Evolutionary conservation across 2,113 vertebrate genomes (phyloP).

Genomic region (Triplophysa dalaica): DNA sequence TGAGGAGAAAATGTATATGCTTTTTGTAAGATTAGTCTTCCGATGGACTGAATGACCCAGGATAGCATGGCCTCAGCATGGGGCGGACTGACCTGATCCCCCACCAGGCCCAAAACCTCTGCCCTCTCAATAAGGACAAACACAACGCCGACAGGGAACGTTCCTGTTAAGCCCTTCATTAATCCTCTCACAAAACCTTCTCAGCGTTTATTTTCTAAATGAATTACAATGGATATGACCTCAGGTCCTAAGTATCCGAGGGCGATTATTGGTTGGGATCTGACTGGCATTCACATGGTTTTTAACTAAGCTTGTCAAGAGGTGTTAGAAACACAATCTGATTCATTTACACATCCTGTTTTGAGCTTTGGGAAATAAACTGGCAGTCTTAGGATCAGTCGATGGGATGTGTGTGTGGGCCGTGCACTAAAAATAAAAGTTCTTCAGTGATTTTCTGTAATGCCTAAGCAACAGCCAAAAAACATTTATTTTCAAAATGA

Average conservation of each 20-base stretch:
- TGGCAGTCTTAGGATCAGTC: neutral
- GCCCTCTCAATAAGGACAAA: conserved; percentile 13
- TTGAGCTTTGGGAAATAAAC: neutral
- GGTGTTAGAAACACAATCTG: neutral
- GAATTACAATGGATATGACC: conserved; percentile 17
- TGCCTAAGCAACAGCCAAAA: neutral
- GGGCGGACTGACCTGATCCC: conserved; percentile 33
- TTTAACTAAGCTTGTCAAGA: neutral
- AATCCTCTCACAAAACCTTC: conserved; percentile 37
- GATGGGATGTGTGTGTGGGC: neutral
- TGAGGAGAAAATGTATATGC: neutral
- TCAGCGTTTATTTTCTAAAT: conserved; percentile 3
- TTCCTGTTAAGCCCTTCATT: conserved; percentile 36
- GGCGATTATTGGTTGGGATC: neutral
- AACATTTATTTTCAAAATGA: no score
- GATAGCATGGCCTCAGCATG: conserved; percentile 33
- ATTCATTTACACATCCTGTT: neutral
- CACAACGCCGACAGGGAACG: conserved; percentile 3
- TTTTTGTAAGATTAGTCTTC: neutral
- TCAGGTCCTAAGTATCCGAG: neutral
- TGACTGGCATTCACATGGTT: neutral
- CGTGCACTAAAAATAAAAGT: neutral
- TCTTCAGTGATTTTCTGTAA: neutral
- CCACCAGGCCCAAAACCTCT: neutral
- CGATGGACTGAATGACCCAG: neutral